These are phyloP conservation scores for Alcedo quadribrachys DNA, from an alignment of 2,797 vertebrate species.

Conservation along the genomic window DNA sequence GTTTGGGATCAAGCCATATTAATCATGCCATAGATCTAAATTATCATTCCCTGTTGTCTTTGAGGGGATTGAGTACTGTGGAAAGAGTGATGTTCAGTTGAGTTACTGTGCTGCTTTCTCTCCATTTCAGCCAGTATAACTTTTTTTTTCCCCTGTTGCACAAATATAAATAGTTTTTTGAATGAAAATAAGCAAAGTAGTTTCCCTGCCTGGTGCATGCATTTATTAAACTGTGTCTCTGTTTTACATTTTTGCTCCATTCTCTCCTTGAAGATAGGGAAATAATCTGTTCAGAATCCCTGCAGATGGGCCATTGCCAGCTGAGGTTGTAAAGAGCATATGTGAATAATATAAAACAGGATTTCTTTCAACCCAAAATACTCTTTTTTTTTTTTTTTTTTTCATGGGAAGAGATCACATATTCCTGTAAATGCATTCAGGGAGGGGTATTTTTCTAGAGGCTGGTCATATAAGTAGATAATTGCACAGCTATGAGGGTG, in stretches of 20 bases:
- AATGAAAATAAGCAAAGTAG: neutral
- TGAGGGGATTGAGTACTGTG: neutral
- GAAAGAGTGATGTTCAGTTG: neutral
- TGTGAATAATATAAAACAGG: neutral
- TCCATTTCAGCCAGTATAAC: neutral
- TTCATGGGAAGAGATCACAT: neutral
- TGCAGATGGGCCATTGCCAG: neutral
- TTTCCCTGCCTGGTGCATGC: neutral
- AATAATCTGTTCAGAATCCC: neutral
- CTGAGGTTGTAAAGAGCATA: neutral
- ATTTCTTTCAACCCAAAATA: neutral
- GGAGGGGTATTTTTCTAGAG: neutral
- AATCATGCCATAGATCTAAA: constrained; percentile 20
- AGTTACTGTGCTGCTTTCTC: neutral
- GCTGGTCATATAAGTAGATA: neutral
- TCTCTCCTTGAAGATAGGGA: neutral
- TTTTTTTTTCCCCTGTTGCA: neutral
- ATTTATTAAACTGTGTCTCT: neutral
- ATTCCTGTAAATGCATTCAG: neutral
- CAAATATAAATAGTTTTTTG: neutral
- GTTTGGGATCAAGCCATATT: constrained; percentile 40
- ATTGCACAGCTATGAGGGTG: neutral
- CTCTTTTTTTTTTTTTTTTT: neutral
- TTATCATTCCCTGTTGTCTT: constrained; percentile 5
- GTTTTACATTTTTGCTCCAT: neutral